Evolutionary conservation across 1,140 invertebrate species (phyloP).

Genomic region (Polypedilum vanderplanki): DNA sequence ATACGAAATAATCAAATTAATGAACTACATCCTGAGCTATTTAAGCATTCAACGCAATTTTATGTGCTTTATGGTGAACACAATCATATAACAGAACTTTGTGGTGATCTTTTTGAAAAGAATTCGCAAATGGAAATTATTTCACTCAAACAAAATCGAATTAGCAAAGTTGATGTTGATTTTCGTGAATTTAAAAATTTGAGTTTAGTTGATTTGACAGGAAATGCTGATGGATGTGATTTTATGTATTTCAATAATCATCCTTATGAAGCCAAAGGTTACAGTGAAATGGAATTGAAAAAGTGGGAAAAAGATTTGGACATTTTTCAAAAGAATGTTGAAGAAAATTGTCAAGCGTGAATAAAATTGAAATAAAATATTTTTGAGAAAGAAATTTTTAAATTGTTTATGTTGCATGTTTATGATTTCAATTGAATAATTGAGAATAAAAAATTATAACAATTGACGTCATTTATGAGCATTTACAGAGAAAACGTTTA

Average conservation of each 20-base stretch:
- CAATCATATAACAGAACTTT: neutral
- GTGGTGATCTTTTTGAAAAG: neutral
- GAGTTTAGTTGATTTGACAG: neutral
- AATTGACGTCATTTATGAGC: too few species aligned
- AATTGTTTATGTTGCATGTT: too few species aligned
- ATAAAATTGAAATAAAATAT: too few species aligned
- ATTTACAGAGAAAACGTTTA: too few species aligned
- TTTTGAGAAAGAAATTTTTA: too few species aligned
- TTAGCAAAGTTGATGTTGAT: neutral
- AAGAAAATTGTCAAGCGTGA: neutral
- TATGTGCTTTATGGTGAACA: neutral
- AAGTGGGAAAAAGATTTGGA: neutral
- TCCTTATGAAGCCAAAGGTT: neutral
- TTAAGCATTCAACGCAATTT: neutral
- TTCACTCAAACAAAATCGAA: neutral
- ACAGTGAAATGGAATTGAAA: neutral
- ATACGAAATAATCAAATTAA: neutral
- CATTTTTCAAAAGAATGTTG: neutral
- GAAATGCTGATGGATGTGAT: neutral
- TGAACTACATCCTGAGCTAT: neutral
- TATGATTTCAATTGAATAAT: too few species aligned
- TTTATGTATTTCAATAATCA: neutral
- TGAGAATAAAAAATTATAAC: too few species aligned
- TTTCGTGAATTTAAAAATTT: neutral
- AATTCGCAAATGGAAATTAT: neutral